Evolutionary conservation across 2,888 invertebrate species (phyloP).

Genomic region (Hydropsyche betteni): DNA sequence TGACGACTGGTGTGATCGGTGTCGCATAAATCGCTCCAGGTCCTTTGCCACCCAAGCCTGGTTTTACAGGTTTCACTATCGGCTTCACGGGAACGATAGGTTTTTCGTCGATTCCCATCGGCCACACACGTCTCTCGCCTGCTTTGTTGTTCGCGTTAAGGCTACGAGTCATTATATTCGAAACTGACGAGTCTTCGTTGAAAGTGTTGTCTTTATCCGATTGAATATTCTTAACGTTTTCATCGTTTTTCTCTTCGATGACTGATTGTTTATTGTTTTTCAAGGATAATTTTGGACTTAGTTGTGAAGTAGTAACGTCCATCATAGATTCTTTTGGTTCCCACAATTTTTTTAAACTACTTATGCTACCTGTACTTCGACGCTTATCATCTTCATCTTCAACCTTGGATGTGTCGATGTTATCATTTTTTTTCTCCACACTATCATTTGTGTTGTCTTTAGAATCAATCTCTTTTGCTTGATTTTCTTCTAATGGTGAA

Average conservation of each 20-base stretch:
- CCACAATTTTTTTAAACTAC: constrained; percentile 91
- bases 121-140: constrained; percentile 65
- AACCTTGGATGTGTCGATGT: constrained; percentile 56
- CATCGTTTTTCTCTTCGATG: constrained; percentile 52
- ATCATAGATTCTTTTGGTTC: constrained; percentile 76
- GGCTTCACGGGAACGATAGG: constrained; percentile 77
- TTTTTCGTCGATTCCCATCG: constrained; percentile 65
- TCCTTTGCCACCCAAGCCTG: constrained; percentile 61
- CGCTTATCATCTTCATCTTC: constrained; percentile 84
- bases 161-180: constrained; percentile 50
- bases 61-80: constrained; percentile 71
- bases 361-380: constrained; percentile 91
- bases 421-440: constrained; percentile 56
- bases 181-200: constrained; percentile 55
- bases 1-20: constrained; percentile 60
- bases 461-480: constrained; percentile 58
- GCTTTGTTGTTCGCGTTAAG: constrained; percentile 49
- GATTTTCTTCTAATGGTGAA: constrained; percentile 56
- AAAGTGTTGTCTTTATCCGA: constrained; percentile 57
- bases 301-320: constrained; percentile 63
- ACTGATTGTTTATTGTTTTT: constrained; percentile 59
- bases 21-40: constrained; percentile 81
- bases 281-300: constrained; percentile 72
- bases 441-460: constrained; percentile 60
- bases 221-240: constrained; percentile 52